These are phyloP conservation scores for Phoxinus phoxinus DNA, from an alignment of 2,113 vertebrate genomes.

Conservation along the genomic window DNA sequence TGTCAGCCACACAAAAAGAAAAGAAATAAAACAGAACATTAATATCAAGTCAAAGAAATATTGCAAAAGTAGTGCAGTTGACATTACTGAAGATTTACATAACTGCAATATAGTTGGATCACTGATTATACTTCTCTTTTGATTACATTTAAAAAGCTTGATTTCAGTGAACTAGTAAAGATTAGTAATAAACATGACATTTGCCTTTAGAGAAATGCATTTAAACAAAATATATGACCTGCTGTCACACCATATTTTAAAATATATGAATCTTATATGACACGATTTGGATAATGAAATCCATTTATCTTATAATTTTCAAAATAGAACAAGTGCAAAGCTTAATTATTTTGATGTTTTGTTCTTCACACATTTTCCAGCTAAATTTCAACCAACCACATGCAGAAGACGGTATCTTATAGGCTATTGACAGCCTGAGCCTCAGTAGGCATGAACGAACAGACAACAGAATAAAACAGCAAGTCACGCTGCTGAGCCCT, in stretches of 20 bases:
- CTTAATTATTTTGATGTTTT: background rate
- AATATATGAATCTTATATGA: background rate
- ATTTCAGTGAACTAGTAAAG: background rate
- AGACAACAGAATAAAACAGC: slow-evolving; percentile 52
- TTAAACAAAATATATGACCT: background rate
- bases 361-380: background rate
- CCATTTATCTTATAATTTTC: background rate
- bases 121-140: background rate
- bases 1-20: background rate
- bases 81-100: background rate
- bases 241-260: background rate
- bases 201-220: background rate
- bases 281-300: background rate
- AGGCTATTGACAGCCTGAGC: slow-evolving; percentile 1
- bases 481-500: slow-evolving; percentile 56
- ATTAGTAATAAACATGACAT: background rate
- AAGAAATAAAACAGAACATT: slow-evolving; percentile 5
- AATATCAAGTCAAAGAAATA: slow-evolving; percentile 15
- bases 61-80: background rate
- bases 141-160: background rate
- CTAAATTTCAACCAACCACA: background rate
- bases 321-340: background rate
- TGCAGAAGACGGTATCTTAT: slow-evolving; percentile 24
- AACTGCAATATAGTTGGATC: background rate
- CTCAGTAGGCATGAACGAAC: slow-evolving; percentile 40